These are phyloP conservation scores for Pseudomyrmex gracilis DNA, from an alignment of 1,140 invertebrate genomes.

Conservation along the genomic window DNA sequence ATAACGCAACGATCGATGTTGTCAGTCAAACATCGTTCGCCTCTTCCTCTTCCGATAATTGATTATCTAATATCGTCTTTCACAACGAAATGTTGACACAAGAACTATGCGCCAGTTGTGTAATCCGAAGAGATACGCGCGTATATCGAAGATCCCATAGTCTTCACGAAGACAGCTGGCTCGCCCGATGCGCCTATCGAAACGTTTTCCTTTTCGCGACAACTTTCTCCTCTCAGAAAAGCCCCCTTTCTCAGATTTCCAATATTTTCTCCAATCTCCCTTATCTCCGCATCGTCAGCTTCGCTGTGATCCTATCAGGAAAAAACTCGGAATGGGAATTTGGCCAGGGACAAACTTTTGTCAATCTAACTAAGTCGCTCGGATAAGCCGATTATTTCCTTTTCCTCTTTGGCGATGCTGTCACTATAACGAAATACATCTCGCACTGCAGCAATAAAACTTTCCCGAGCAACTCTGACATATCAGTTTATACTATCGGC, in stretches of 20 bases:
- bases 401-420: background rate
- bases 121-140: conserved; percentile 58
- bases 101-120: conserved; percentile 58
- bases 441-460: conserved; percentile 46
- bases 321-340: conserved; percentile 58
- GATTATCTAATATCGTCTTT: conserved; percentile 73
- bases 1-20: conserved; percentile 34
- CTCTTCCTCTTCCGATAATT: conserved; percentile 37
- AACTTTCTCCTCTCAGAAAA: conserved; percentile 44
- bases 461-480: conserved; percentile 41
- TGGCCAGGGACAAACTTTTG: conserved; percentile 66
- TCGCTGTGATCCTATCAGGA: conserved; percentile 17
- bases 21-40: conserved; percentile 1
- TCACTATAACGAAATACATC: conserved; percentile 56
- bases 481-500: conserved; percentile 46
- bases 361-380: conserved; percentile 69
- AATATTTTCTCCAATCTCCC: conserved; percentile 54
- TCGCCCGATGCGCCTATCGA: conserved; percentile 46
- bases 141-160: conserved; percentile 22
- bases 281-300: conserved; percentile 64
- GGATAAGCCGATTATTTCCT: conserved; percentile 69
- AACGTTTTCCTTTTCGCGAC: conserved; percentile 52
- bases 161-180: conserved; percentile 63
- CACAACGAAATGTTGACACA: conserved; percentile 66
- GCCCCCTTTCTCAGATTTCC: conserved; percentile 12